Conservation (phyloP, 2,113 vertebrate genomes). For the Erpornis zantholeuca region DNA sequence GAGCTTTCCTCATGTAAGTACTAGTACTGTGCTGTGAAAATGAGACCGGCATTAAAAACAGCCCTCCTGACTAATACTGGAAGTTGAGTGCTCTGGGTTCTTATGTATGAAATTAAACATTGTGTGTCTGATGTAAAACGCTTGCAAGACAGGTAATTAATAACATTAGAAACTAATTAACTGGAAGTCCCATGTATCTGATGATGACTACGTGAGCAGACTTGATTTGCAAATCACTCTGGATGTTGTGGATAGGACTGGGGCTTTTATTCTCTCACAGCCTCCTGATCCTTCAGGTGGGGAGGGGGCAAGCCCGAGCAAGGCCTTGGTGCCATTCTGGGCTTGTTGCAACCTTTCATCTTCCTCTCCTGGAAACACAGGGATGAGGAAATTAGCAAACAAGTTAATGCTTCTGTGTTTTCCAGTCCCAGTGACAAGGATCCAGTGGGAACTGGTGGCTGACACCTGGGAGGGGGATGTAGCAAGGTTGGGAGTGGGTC, state of each 20-base stretch:
- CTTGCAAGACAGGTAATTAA: slow-evolving; percentile 56
- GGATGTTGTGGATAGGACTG: neutral
- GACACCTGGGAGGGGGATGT: neutral
- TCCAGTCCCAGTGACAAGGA: neutral
- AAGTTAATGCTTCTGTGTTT: rapidly evolving
- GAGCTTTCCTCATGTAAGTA: neutral
- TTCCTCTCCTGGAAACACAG: neutral
- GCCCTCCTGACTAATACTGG: neutral
- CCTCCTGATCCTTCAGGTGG: neutral
- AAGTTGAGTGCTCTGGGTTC: neutral
- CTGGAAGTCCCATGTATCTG: neutral
- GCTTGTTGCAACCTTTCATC: neutral
- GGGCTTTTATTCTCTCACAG: neutral
- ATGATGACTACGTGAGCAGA: neutral
- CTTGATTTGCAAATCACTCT: neutral
- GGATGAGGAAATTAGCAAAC: neutral
- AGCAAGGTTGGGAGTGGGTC: neutral
- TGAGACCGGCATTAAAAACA: neutral
- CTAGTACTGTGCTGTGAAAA: neutral
- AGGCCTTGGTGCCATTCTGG: neutral
- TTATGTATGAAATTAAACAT: slow-evolving; percentile 37
- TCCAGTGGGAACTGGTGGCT: neutral
- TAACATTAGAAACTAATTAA: slow-evolving; percentile 52
- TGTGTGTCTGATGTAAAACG: neutral
- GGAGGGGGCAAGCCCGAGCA: neutral